These are phyloP conservation scores for Chaetoderma sp. DNA, from an alignment of 2,888 invertebrate species.

Conservation along the genomic window DNA sequence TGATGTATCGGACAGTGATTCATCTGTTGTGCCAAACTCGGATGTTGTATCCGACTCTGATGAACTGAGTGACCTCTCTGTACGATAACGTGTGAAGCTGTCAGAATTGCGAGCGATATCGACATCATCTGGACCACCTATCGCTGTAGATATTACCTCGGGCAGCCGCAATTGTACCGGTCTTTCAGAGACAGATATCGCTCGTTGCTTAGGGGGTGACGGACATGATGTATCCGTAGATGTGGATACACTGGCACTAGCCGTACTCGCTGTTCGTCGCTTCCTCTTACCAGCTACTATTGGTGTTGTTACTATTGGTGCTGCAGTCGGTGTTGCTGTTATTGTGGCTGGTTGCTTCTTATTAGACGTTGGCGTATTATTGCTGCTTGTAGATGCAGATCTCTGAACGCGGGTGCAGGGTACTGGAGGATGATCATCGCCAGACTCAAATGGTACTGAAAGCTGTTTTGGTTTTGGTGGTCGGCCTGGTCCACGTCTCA, in stretches of 20 bases:
- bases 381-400: not conserved
- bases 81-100: constrained; percentile 72
- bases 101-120: constrained; percentile 65
- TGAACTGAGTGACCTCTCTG: constrained; percentile 50
- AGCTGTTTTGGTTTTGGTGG: no score
- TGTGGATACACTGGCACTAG: constrained; percentile 39
- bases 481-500: constrained; percentile 41
- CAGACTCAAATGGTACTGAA: no score
- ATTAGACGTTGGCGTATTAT: no score
- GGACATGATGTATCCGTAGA: constrained; percentile 35
- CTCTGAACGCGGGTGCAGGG: no score
- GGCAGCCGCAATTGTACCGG: no score
- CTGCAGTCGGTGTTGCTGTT: no score
- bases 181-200: constrained; percentile 49
- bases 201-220: constrained; percentile 55
- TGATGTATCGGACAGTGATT: constrained; percentile 55
- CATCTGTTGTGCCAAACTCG: constrained; percentile 61
- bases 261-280: constrained; percentile 53
- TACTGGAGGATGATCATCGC: no score
- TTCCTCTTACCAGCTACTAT: constrained; percentile 45
- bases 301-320: no score
- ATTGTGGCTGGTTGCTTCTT: no score
- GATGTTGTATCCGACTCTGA: constrained; percentile 63
- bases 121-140: no score
- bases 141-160: no score